Conservation (phyloP, 2,113 vertebrate species). For the Brachypteracias leptosomus region DNA sequence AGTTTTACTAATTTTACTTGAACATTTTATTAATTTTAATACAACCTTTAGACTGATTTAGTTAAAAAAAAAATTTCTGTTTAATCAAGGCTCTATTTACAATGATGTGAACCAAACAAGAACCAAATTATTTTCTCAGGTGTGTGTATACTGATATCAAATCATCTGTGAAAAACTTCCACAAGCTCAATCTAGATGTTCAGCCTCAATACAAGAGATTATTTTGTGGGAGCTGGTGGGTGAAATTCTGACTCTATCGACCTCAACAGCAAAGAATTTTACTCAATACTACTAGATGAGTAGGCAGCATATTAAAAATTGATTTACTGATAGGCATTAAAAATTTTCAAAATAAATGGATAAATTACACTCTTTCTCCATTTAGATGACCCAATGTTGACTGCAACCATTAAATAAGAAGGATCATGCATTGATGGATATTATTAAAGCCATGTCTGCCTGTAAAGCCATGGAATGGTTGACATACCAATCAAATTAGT, state of each 20-base stretch:
- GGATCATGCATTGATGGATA: too few relatives aligned
- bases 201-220: not conserved
- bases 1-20: not conserved
- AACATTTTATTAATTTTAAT: not conserved
- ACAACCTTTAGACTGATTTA: not conserved
- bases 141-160: not conserved
- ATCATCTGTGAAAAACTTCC: not conserved
- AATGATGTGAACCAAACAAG: not conserved
- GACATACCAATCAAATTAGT: not conserved
- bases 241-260: not conserved
- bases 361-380: not conserved
- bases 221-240: not conserved
- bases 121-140: not conserved
- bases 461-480: not conserved
- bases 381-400: not conserved
- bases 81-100: not conserved
- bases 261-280: not conserved
- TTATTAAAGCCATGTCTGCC: not conserved
- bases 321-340: not conserved
- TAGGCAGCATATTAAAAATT: not conserved
- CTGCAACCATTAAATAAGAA: not conserved
- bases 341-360: not conserved
- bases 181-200: not conserved
- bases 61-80: not conserved
- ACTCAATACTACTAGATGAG: not conserved